Evolutionary conservation across 2,797 vertebrate genomes (phyloP), one percentile per base, ranked within the genome.

Genomic region (Hyperoplus lanceolatus): DNA sequence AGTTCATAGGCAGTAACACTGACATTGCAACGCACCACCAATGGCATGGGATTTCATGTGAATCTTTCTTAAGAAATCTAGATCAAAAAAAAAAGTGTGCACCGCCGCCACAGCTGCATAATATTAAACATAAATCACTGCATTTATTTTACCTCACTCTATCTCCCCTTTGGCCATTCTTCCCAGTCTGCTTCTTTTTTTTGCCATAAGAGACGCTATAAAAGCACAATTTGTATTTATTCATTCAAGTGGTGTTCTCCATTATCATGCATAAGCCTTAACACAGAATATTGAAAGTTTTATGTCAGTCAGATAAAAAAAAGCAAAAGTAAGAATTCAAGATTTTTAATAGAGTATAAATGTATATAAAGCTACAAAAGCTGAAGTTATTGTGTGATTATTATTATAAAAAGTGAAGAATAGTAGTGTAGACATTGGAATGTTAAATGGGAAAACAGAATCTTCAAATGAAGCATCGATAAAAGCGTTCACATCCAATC

Each of bases 61-160:
- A 61, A 51, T 29, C 21, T 59, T 67, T 56, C 41, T 60, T 18
- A 53, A 49, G 8, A 51, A 63, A 70, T 51, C 4, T 1, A 18
- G 42, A 77, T 82, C 68, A 70, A 67, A 70, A 67, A 8, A 8
- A 3, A 14, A 15, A 9, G 15, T 29, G 57, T 66, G 14, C 66
- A 29, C 12, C 59, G 62, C 13, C 21, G 38, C 36, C 12, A 18
- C 16, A 21, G 45, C 57, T 57, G 46, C 55, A 43, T 49, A 8
- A 36, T 66, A 63, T 87, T 53, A 75, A 59, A 46, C 59, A 38
- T 41, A 49, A 42, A 79, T 80, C 53, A 57, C 48, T 70, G 39
- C 29, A 15, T 56, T 50, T 3, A 50, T 73, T 50, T 62, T 45
- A 13, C 13, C 6, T 42, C 12, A 8, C 41, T 43, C 2, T 38